Conservation (phyloP, 1,140 invertebrate species). For the Leucophenga varia region DNA sequence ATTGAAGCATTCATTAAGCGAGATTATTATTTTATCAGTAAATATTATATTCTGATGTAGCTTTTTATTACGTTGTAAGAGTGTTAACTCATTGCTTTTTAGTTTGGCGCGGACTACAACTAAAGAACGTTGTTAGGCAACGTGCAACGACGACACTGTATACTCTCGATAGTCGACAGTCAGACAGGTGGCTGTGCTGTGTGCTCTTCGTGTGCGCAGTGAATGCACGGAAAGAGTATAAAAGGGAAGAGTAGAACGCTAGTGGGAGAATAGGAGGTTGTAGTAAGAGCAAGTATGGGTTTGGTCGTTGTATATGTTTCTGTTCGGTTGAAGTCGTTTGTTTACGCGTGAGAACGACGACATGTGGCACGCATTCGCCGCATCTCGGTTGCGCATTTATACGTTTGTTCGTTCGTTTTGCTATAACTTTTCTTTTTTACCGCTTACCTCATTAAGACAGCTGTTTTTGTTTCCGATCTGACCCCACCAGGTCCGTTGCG, state of each 20-base stretch:
- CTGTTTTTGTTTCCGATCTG: background rate
- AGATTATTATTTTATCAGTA: slow-evolving; percentile 39
- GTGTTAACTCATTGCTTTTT: slow-evolving; percentile 44
- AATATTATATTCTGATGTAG: no score
- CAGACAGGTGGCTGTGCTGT: slow-evolving; percentile 38
- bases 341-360: slow-evolving; percentile 3
- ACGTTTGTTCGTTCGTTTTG: no score
- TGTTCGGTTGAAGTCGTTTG: no score
- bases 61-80: no score
- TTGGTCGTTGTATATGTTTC: no score
- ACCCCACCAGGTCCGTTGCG: no score
- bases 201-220: background rate
- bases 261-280: background rate
- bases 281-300: background rate
- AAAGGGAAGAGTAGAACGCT: background rate
- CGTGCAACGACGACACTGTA: no score
- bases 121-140: no score
- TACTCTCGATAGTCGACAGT: no score
- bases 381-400: no score
- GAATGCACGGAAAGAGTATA: background rate
- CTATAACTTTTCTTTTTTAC: no score
- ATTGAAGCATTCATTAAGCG: slow-evolving; percentile 1
- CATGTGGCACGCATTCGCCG: background rate
- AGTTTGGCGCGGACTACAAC: slow-evolving; percentile 11
- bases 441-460: no score